Conservation (phyloP, 2,113 vertebrate species). For the Monarcha castaneiventris region DNA sequence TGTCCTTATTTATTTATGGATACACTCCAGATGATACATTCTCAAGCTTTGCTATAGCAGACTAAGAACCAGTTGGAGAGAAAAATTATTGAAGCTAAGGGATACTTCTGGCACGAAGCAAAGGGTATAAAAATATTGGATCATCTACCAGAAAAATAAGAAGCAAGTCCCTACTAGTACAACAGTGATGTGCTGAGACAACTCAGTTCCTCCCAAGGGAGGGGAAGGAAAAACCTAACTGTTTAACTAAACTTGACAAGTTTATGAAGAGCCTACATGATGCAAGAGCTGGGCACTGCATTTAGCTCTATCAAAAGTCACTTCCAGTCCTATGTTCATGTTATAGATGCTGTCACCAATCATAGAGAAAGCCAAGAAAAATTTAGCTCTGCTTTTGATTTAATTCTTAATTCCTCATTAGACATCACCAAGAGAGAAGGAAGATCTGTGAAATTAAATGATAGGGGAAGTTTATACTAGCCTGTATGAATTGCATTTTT, state of each 20-base stretch:
- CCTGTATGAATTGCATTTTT: background rate
- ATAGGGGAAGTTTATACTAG: background rate
- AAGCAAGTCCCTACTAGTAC: background rate
- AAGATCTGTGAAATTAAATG: background rate
- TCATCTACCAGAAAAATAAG: background rate
- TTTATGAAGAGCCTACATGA: background rate
- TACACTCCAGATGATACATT: background rate
- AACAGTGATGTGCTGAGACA: background rate
- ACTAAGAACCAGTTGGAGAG: background rate
- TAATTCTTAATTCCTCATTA: background rate
- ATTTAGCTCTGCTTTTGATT: background rate
- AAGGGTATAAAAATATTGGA: background rate
- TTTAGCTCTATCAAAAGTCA: background rate
- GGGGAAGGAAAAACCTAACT: background rate
- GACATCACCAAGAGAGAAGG: background rate
- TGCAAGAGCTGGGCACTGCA: accelerated
- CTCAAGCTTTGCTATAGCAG: background rate
- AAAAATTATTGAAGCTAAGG: background rate
- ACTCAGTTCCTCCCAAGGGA: background rate
- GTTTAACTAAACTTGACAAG: background rate
- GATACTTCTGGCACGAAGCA: background rate
- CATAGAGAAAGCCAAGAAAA: background rate
- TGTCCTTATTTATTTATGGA: background rate
- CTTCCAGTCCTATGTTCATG: background rate
- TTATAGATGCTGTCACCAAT: background rate